Evolutionary conservation across 1,140 invertebrate species (phyloP).

Genomic region (Heterodera schachtii): DNA sequence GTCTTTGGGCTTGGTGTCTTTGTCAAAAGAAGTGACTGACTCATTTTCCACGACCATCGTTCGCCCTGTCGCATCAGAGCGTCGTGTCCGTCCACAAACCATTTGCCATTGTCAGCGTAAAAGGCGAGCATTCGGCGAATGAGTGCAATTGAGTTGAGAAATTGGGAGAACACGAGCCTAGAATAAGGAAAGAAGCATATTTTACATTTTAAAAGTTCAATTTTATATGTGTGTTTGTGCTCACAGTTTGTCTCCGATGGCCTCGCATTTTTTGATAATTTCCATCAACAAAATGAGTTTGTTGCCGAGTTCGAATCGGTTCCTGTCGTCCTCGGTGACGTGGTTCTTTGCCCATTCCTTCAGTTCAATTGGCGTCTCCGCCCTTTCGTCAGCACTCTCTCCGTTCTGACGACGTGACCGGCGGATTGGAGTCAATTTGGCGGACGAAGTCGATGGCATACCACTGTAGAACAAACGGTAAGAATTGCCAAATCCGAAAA

Average conservation of each 20-base stretch:
- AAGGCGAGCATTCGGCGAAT: conserved; percentile 68
- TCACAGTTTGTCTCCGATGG: conserved; percentile 71
- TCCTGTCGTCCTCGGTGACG: conserved; percentile 50
- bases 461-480: neutral
- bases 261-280: conserved; percentile 69
- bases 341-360: conserved; percentile 33
- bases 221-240: conserved; percentile 32
- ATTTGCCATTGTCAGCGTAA: conserved; percentile 57
- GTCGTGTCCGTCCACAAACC: conserved; percentile 59
- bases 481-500: no score
- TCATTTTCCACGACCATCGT: conserved; percentile 55
- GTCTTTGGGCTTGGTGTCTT: no score
- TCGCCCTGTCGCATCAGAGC: conserved; percentile 53
- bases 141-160: conserved; percentile 67
- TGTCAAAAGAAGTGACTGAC: neutral
- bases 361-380: conserved; percentile 10
- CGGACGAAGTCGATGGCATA: neutral
- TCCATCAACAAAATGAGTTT: conserved; percentile 68
- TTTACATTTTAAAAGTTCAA: no score
- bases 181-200: conserved; percentile 23
- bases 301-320: conserved; percentile 66
- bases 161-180: conserved; percentile 70
- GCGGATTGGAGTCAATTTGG: neutral
- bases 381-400: conserved; percentile 8
- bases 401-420: neutral